Percentiles rank a stretch among this genome's conserved stretches.
These are phyloP conservation scores for Scaptodrosophila latifasciaeformis DNA, from an alignment of 2,888 invertebrate species.

Conservation along the genomic window DNA sequence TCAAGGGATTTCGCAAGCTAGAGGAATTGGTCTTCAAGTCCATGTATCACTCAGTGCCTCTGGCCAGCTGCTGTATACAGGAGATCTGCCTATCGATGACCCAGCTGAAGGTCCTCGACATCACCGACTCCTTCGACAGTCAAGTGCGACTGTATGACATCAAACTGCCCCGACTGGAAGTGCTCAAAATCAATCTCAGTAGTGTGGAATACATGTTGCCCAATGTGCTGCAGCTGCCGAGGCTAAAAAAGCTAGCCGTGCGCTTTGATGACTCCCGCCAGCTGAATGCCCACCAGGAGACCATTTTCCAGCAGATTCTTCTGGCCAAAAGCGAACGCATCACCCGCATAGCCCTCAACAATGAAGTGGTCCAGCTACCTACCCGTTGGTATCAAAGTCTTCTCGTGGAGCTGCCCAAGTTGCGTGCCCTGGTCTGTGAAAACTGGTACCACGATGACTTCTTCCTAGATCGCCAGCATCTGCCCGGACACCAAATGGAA, in stretches of 20 bases:
- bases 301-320: constrained; percentile 54
- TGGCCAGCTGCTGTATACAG: constrained; percentile 48
- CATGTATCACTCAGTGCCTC: constrained; percentile 48
- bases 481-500: constrained; percentile 53
- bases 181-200: constrained; percentile 54
- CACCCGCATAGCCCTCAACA: constrained; percentile 51
- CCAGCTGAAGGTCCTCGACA: constrained; percentile 42
- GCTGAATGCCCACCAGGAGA: constrained; percentile 48
- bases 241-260: constrained; percentile 41
- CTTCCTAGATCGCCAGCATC: constrained; percentile 45
- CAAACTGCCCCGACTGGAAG: constrained; percentile 52
- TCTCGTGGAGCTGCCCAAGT: constrained; percentile 44
- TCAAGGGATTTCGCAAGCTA: constrained; percentile 38
- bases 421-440: constrained; percentile 42
- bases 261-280: constrained; percentile 53
- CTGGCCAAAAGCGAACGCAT: constrained; percentile 54
- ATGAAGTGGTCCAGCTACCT: constrained; percentile 51
- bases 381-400: constrained; percentile 45
- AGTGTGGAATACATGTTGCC: constrained; percentile 44
- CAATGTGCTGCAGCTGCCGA: constrained; percentile 47
- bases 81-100: constrained; percentile 50
- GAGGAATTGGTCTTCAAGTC: constrained; percentile 55
- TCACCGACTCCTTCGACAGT: constrained; percentile 54
- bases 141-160: constrained; percentile 40
- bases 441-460: constrained; percentile 54